A percentile compares a stretch with the other conserved stretches of the same genome.
Conservation (phyloP, 2,113 vertebrate species). For the Capricornis sumatraensis region DNA sequence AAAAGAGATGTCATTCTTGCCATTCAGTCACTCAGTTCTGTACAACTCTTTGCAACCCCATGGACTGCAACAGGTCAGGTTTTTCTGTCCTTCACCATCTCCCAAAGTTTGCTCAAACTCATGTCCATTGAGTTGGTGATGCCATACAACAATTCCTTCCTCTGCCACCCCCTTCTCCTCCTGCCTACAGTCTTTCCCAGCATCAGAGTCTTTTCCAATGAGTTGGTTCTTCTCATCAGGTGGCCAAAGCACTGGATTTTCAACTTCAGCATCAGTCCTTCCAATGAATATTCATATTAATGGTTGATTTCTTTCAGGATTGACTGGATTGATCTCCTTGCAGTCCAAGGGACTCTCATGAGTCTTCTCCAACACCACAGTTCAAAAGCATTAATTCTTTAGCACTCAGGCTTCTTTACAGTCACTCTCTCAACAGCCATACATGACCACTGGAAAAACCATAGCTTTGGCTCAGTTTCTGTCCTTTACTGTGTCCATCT, state of each 20-base stretch:
- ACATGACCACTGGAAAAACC: background rate
- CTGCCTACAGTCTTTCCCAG: background rate
- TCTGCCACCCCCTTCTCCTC: background rate
- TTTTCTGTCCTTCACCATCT: background rate
- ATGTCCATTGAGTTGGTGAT: background rate
- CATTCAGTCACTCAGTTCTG: background rate
- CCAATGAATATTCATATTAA: background rate
- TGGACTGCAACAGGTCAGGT: background rate
- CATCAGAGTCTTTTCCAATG: background rate
- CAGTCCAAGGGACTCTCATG: background rate
- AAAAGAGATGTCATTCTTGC: background rate
- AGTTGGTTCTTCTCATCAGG: background rate
- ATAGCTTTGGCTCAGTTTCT: background rate
- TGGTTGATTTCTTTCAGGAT: background rate
- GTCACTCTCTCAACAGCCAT: background rate
- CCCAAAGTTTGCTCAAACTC: background rate
- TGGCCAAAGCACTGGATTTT: background rate
- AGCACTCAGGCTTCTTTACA: background rate
- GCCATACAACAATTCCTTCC: background rate
- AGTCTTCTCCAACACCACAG: background rate
- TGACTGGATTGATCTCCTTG: background rate
- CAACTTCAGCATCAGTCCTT: background rate
- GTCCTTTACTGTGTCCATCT: background rate
- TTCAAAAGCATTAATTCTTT: background rate
- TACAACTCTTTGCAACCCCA: accelerated